phyloP scores from a whole-genome alignment of 2,797 vertebrate genomes.

The Bryconaethiops microstoma region DNA sequence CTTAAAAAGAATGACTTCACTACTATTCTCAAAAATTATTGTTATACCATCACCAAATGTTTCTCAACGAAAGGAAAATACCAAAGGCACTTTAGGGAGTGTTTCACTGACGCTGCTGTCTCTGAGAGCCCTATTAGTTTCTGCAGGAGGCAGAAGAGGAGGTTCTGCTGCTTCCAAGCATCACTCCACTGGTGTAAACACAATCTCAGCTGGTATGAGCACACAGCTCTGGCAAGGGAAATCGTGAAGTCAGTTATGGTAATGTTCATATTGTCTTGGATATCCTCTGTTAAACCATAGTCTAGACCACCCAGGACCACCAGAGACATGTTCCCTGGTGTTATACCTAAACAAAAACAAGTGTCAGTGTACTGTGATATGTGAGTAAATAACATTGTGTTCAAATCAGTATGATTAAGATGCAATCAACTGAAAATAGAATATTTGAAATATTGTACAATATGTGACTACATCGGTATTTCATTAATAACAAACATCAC shows the following conservation, averaged over 20 bases:
- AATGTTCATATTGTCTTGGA: not conserved
- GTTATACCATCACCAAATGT: not conserved
- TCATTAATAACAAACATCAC: no score
- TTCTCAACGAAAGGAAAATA: not conserved
- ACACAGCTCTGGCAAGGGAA: conserved; percentile 8
- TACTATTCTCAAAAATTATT: not conserved
- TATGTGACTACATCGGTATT: no score
- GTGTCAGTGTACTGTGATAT: not conserved
- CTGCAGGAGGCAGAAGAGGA: conserved; percentile 15
- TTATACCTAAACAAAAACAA: not conserved
- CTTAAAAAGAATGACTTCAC: no score
- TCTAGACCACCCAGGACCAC: not conserved
- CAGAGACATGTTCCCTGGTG: not conserved
- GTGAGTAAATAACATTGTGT: no score
- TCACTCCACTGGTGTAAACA: conserved; percentile 28
- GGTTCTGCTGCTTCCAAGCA: conserved; percentile 14
- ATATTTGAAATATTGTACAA: no score
- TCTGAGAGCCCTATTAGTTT: conserved; percentile 42
- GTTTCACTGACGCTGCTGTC: conserved; percentile 29
- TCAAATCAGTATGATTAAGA: no score
- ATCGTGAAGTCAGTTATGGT: not conserved
- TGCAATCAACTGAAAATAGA: no score
- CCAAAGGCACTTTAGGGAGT: conserved; percentile 10
- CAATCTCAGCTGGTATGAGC: conserved; percentile 12
- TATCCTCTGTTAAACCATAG: not conserved